Percentiles rank a stretch among this genome's conserved stretches.
phyloP scores from a whole-genome alignment of 2,888 invertebrate species.

The Asteroscopus sphinx region DNA sequence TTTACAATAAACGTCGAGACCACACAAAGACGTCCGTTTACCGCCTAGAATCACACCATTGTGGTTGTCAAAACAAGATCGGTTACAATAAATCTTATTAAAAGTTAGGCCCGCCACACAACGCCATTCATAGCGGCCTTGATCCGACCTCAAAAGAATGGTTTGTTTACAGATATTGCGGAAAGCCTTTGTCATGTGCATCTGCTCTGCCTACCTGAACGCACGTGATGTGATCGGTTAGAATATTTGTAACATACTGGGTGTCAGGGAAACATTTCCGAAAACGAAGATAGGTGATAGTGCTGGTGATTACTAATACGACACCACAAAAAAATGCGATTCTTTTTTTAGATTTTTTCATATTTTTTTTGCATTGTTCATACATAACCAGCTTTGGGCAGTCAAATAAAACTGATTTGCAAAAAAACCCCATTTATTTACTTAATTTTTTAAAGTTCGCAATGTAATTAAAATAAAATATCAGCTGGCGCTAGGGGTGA shows the following conservation, averaged over 20 bases:
- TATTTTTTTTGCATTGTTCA: no score
- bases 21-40: conserved; percentile 84
- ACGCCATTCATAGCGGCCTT: conserved; percentile 78
- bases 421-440: no score
- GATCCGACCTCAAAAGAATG: conserved; percentile 78
- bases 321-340: no score
- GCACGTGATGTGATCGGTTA: conserved; percentile 27
- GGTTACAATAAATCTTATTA: conserved; percentile 90
- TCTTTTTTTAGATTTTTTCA: no score
- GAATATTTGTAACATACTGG: conserved; percentile 14
- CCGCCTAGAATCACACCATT: conserved; percentile 81
- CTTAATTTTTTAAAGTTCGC: no score
- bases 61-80: conserved; percentile 89
- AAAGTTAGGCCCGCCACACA: conserved; percentile 79
- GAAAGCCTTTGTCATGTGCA: conserved; percentile 78
- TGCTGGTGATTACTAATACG: no score
- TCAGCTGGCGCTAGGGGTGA: no score
- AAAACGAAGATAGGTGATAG: no score
- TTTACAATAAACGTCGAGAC: conserved; percentile 75
- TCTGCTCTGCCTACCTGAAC: conserved; percentile 79
- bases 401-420: no score
- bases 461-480: no score
- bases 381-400: no score
- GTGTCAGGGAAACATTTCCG: background rate
- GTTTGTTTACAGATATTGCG: conserved; percentile 80